These are phyloP conservation scores for Andricus grossulariae DNA, from an alignment of 1,140 invertebrate genomes.

Conservation along the genomic window DNA sequence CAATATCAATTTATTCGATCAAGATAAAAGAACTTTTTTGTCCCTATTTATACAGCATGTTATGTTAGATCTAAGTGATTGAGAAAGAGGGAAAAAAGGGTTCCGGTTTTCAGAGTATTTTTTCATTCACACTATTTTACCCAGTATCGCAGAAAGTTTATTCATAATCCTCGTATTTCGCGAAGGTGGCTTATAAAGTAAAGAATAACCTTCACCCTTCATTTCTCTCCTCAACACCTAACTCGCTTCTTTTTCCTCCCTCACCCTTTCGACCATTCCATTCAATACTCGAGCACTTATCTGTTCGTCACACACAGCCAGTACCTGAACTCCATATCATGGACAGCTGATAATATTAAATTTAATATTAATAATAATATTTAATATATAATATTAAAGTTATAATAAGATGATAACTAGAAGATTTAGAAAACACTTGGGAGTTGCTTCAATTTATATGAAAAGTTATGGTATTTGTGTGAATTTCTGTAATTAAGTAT, in stretches of 20 bases:
- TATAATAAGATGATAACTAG: not conserved
- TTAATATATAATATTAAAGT: too few relatives aligned
- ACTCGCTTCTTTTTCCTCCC: constrained; percentile 14
- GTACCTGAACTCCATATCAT: constrained; percentile 8
- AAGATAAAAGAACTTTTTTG: too few relatives aligned
- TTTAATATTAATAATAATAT: too few relatives aligned
- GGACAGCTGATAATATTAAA: not conserved
- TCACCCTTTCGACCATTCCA: constrained; percentile 15
- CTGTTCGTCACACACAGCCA: constrained; percentile 4
- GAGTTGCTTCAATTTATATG: too few relatives aligned
- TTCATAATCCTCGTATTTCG: constrained; percentile 7
- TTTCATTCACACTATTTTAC: not conserved
- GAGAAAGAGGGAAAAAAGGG: too few relatives aligned
- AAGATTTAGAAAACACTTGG: not conserved
- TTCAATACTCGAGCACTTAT: constrained; percentile 19
- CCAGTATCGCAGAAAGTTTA: not conserved
- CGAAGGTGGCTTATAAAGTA: not conserved
- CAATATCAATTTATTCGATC: too few relatives aligned
- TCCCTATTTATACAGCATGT: too few relatives aligned
- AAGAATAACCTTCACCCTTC: not conserved
- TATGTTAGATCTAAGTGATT: too few relatives aligned
- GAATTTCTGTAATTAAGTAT: too few relatives aligned
- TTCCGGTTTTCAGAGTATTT: not conserved
- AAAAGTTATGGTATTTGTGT: too few relatives aligned
- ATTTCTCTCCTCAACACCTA: constrained; percentile 11